Evolutionary conservation across 2,797 vertebrate genomes (phyloP), one percentile per base, ranked within the genome.

Genomic region (Clarias platycephalus): DNA sequence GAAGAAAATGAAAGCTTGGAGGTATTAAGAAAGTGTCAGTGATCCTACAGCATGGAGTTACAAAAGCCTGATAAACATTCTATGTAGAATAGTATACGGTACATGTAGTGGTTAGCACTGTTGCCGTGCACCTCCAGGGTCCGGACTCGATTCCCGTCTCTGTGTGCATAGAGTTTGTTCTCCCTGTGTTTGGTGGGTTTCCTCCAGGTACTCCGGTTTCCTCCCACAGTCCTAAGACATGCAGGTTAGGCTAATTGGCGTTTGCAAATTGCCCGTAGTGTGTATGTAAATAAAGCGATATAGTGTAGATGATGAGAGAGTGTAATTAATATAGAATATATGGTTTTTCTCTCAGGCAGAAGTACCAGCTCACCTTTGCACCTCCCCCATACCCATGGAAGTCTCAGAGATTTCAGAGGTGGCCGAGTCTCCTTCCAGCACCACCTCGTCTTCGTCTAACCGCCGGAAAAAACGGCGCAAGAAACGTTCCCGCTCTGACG

Each of bases 351-450:
- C 2, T 53, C 55, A 57, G 82, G 28, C 53, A 66, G 15, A 88
- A 6, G 91, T 97, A 67, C 96, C 96, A 3, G 91, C 93, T 16
- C 68, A 92, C 87, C 93, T 97, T 49, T 96, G 95, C 91, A 96
- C 96, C 0, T 98, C 96, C 2, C 96, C 97, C 10, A 95, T 97
- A 88, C 93, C 93, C 9, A 90, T 31, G 1, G 93, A 96, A 6
- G 31, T 3, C 66, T 83, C 86, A 0, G 91, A 85, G 0, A 88
- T 90, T 20, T 80, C 44, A 0, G 93, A 91, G 87, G 70, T 76
- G 1, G 2, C 86, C 0, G 82, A 87, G n/a, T 82, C 80, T 1
- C 75, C 87, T 0, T 0, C 60, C 0, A 84, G 84, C 2, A 9
- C 60, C 40, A 58, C 60, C 49, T 80, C 58, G 3, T 80, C 81